These are phyloP conservation scores for Cynopterus sphinx DNA, from an alignment of 2,797 vertebrate genomes.

Conservation along the genomic window DNA sequence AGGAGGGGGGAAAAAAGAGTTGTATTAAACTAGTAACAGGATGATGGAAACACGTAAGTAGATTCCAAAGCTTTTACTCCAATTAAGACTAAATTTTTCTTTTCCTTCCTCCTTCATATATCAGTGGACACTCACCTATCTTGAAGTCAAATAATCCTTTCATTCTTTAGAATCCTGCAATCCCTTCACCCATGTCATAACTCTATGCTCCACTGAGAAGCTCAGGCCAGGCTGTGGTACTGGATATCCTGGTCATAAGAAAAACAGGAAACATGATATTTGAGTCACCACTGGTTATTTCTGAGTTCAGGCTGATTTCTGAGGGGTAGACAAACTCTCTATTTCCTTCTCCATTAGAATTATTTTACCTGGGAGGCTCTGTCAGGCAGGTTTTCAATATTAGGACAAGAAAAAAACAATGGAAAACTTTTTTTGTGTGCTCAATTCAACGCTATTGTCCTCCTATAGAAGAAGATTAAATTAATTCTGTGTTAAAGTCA, in stretches of 20 bases:
- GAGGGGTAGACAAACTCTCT: neutral
- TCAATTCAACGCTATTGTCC: neutral
- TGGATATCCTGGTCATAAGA: neutral
- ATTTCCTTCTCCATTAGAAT: neutral
- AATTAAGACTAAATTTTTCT: neutral
- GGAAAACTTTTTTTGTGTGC: neutral
- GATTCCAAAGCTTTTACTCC: neutral
- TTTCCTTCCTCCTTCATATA: neutral
- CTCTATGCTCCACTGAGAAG: neutral
- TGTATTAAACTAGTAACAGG: neutral
- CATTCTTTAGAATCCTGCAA: neutral
- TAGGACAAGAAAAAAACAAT: neutral
- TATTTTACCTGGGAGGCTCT: neutral
- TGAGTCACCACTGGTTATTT: neutral
- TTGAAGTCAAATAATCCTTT: neutral
- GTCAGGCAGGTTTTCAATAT: neutral
- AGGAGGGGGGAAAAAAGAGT: neutral
- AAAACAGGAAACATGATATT: neutral
- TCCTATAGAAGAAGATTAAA: neutral
- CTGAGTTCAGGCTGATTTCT: neutral
- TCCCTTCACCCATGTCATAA: neutral
- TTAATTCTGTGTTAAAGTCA: conserved; percentile 11
- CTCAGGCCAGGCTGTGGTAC: neutral
- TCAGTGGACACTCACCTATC: neutral
- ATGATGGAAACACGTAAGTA: neutral